Base-by-base conservation (phyloP, 2,797 vertebrate species). In the Gastrophryne carolinensis region DNA sequence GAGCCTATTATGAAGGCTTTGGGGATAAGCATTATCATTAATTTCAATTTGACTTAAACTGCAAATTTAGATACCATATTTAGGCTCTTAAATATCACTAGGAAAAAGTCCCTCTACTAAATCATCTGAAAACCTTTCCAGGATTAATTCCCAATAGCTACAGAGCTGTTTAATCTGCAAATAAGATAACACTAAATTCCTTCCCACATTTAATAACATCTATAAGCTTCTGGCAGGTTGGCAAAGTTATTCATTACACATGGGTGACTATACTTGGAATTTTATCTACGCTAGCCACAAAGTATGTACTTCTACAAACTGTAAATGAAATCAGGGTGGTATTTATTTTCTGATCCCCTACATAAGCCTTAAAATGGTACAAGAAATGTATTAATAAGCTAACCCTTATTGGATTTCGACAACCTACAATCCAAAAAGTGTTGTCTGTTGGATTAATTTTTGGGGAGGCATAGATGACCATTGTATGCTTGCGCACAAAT, bases 111-210 rank as follows among this genome's bases (percentile, higher is more conserved):
- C 29, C 56, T 34, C 62, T 63, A 39, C 58, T 72, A 64, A n/a
- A n/a, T 68, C 21, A 82, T 34, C 35, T 79, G 24, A 75, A 81
- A 80, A 79, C 6, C 24, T 70, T 84, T 83, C 72, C 57, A 76
- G 66, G 53, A 77, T 82, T 80, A 82, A 83, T 62, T 82, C 77
- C 70, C 63, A 70, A 5, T 73, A 50, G 24, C 50, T 68, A 80
- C 69, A 80, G 37, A 75, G 15, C 3, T 78, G 47, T 78, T 83
- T 81, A 74, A 81, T 81, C 69, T 79, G 64, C 78, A 82, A 81
- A 81, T 3, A 61, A 82, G 78, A 84, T 78, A 77, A 83, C 79
- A 17, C 62, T 79, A 69, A 81, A 81, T 86, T 84, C 17, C 79
- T 83, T 76, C 37, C 64, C 67, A 47, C 41, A 7, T 78, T 84